Conservation (phyloP, 2,113 vertebrate genomes). For the Aphelocoma coerulescens region DNA sequence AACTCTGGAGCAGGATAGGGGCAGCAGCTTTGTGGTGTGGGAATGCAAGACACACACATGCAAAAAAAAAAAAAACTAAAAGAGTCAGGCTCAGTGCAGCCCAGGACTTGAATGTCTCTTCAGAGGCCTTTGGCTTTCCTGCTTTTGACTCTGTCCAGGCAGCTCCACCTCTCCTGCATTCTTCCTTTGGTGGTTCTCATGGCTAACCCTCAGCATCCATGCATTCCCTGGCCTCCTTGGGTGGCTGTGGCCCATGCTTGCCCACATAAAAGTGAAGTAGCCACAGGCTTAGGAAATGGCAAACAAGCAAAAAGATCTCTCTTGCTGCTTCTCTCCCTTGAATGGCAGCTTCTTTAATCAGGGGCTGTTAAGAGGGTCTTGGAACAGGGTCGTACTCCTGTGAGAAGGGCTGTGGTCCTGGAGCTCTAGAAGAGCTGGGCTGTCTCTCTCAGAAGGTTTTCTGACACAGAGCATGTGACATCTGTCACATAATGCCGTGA, state of each 20-base stretch:
- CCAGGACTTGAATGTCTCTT: background rate
- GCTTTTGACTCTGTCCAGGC: background rate
- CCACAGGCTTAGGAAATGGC: background rate
- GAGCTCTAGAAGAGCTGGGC: background rate
- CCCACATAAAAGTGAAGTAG: background rate
- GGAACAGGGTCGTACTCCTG: fast-evolving
- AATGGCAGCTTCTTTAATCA: background rate
- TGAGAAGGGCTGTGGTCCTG: background rate
- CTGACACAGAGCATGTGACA: background rate
- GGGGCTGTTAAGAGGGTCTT: background rate
- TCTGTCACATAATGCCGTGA: background rate
- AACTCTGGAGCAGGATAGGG: background rate
- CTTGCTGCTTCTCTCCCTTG: background rate
- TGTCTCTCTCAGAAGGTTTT: background rate
- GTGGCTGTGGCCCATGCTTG: background rate
- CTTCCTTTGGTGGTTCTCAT: background rate
- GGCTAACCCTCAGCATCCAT: background rate
- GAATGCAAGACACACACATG: background rate
- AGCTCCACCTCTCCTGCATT: fast-evolving
- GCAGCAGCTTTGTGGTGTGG: background rate
- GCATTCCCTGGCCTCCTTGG: background rate
- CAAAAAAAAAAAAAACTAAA: background rate
- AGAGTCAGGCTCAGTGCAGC: background rate
- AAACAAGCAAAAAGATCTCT: background rate
- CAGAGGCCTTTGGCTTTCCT: background rate